Evolutionary conservation across 2,797 vertebrate genomes (phyloP), one percentile per base, ranked within the genome.

Genomic region (Premnoplex brunnescens): DNA sequence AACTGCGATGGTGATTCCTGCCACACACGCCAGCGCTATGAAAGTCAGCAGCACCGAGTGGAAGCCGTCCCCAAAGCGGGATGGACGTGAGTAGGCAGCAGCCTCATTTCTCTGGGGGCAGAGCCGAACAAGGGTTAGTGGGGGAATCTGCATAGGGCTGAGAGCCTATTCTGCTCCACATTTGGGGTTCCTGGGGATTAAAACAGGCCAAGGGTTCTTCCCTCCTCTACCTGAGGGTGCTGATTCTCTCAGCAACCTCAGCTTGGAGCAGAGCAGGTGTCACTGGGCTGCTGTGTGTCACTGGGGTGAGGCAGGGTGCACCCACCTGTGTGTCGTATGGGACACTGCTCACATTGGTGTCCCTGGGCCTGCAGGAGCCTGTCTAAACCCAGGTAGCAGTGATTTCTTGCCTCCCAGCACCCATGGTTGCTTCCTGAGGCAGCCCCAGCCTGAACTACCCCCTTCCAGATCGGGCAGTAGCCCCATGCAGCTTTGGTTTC

Each of bases 1-100:
- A 6, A 98, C 98, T 5, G 99, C 98, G 52, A 99, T 98, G 74
- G 99, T 97, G 14, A 99, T 88, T 20, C 98, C 99, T 0, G 99
- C 98, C 17, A 99, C 98, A 0, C 99, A 99, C 36, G 98, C 99
- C 98, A 99, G 98, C 3, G 98, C 97, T 68, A 99, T 98, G 94
- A 99, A 98, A 60, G 98, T 98, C 88, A 99, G 98, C 89, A 99
- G 97, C 76, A 99, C 98, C 0, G 98, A 98, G 51, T 98, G 99
- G 95, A 99, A 98, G 44, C 98, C 94, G 27, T 98, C 98, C 37
- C 98, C 92, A 2, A 98, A 96, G 76, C 80, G 98, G 44, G 98
- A 97, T 3, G 98, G 98, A 68, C 91, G 98, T 2, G 98, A 98
- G 92, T 96, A 97, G 4, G 96, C 83, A 8, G 98, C 93, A 12